Base-by-base conservation (phyloP, 2,797 vertebrate species). In the Bryconaethiops microstoma region DNA sequence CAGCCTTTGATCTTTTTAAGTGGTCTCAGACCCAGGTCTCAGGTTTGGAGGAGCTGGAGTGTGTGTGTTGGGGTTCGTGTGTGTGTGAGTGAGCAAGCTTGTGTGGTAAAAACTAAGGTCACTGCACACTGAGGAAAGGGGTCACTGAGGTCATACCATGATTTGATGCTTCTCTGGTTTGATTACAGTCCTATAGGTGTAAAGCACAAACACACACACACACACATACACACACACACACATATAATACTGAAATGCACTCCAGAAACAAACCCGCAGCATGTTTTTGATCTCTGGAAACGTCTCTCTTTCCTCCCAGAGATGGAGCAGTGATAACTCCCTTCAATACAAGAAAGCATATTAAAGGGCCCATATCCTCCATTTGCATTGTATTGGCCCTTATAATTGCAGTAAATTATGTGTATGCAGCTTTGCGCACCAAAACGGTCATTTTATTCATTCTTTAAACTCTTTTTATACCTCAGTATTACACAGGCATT, bases 1-100 rank as follows among this genome's bases (percentile, higher is more conserved):
- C 50, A 76, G 80, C 64, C 80, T 86, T 86, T 87, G 84, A 87
- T 87, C 79, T 77, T 29, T 69, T 76, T 72, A 74, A 80, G 82
- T 74, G 75, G 65, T 82, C 54, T 78, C 62, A 64, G 75, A 79
- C 73, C 54, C 39, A 57, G 70, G 35, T 35, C 35, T 35, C 64
- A 40, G 72, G 48, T 73, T 82, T 78, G 50, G 25, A 60, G 67
- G 62, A 55, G 54, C 67, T 19, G 54, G 45, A 48, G 45, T 68
- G 60, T 73, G 35, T 52, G 55, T 60, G 71, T 71, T 12, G 7
- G 45, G 7, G 7, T 48, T 8, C 2, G 63, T 55, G 55, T 77
- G 71, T 35, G 35, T 69, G 45, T 77, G 67, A n/a, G 59, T 78
- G 12, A 48, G 45, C 7, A 48, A 48, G 78, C 16, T 69, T 62